Evolutionary conservation across 1,140 invertebrate genomes (phyloP).

Genomic region (Neodiprion fabricii): DNA sequence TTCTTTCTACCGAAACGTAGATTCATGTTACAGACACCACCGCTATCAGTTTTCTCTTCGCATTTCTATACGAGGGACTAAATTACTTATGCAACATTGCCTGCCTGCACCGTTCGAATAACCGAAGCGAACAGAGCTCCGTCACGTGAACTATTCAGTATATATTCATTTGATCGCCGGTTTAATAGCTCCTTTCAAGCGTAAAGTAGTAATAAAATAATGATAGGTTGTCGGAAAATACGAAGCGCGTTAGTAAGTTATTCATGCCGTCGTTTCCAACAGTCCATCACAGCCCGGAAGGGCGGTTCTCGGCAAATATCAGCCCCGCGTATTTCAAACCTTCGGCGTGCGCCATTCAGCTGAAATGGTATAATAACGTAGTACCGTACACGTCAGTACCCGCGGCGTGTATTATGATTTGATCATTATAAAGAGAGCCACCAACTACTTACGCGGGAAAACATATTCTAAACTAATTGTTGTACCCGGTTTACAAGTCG

Average conservation of each 20-base stretch:
- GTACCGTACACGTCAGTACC: background rate
- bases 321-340: background rate
- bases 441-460: too few relatives aligned
- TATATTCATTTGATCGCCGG: background rate
- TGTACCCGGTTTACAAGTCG: too few relatives aligned
- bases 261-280: conserved; percentile 4
- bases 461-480: too few relatives aligned
- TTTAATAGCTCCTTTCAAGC: background rate
- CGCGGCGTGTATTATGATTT: too few relatives aligned
- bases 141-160: background rate
- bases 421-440: too few relatives aligned
- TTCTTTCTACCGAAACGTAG: background rate
- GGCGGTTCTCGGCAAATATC: background rate
- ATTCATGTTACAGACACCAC: too few relatives aligned
- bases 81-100: too few relatives aligned
- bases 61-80: too few relatives aligned
- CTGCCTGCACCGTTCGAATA: background rate
- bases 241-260: background rate
- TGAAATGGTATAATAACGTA: background rate
- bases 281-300: background rate
- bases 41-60: too few relatives aligned
- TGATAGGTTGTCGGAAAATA: background rate
- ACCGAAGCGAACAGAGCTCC: background rate
- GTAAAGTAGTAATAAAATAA: background rate
- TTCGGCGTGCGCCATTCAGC: background rate